Evolutionary conservation across 1,140 invertebrate genomes (phyloP), one percentile per base, ranked within the genome.

Genomic region (Eueides isabella): DNA sequence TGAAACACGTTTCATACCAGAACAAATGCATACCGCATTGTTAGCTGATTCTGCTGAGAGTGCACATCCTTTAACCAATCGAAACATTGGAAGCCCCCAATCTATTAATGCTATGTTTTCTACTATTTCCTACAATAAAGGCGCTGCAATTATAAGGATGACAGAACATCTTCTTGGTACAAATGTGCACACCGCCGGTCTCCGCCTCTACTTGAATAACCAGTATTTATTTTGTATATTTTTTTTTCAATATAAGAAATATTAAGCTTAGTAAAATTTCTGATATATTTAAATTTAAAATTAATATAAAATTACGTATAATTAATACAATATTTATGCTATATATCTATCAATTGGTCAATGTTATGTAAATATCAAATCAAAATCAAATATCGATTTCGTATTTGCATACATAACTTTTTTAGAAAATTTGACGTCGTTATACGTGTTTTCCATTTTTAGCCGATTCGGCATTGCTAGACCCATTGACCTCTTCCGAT

Each of bases 81-180:
- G 85, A 23, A 78, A 84, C 62, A 86, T 94, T 6, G 91, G 92
- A 67, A 94, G 92, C 11, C 94, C 94, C 0, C 82, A 79, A 0
- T 87, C 95, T 68, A 89, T 95, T 1, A 85, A 88, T 5, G 84
- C 84, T 7, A 95, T 95, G 89, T 96, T 96, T 75, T 93, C 94
- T 23, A 92, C 89, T 14, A 94, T 96, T 65, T 94, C 94, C 1
- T 96, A 96, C 75, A 94, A 94, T 67, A 96, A 96, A 85, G 95
- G 95, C 28, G 96, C 94, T 1, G 92, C 95, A 12, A 86, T 98
- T 14, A 95, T 98, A 19, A 93, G 96, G 73, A 97, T 97, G 97
- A 95, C 97, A 80, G 93, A 95, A 76, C 94, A 96, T 80, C 94
- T 96, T 35, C 91, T 97, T n/a, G 96, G 96, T 4, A 88, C 93